Base-by-base conservation (phyloP, 2,113 vertebrate genomes). In the Pelecanus crispus region DNA sequence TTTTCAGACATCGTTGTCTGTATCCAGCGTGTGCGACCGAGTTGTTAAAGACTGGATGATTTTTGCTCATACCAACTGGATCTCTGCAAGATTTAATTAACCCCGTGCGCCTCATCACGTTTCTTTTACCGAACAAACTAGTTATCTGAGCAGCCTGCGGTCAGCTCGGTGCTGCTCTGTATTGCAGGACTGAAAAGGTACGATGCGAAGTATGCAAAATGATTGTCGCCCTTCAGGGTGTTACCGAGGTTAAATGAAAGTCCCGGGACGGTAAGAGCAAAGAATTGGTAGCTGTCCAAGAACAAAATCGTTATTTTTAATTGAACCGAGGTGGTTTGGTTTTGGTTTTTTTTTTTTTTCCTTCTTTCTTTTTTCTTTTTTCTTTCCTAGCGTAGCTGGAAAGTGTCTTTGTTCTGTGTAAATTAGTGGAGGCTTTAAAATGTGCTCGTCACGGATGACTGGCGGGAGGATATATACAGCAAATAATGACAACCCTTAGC, bases 301-400 rank as follows among this genome's bases (percentile, higher is more conserved):
- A 80, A 29, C 25, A 93, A 97, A 96, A 95, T 96, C 94, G 93
- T 95, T 97, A 53, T 81, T 88, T 94, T 90, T 77, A 90, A 77
- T 86, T 95, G 52, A 92, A 49, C 17, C 18, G 40, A 70, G 11
- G 2, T 32, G 11, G 2, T 32, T 45, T 53, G 15, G 17, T 10
- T 49, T 49, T 21, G 26, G 3, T 17, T 17, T 29, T 29, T 29
- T 29, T 53, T 17, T 29, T 13, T 19, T 22, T 10, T n/a, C n/a
- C n/a, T 47, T 47, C 10, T 20, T 10, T 19, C 34, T 28, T 3
- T 34, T 62, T 13, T 7, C n/a, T 2, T 34, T 32, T 47, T 78
- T 31, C 2, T 79, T 79, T 65, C 12, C 31, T 81, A 45, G 13
- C 4, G 13, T 66, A 66, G 26, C 67, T 72, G 36, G 31, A 50